Evolutionary conservation across 2,797 vertebrate species (phyloP), one percentile per base, ranked within the genome.

Genomic region (Mareca penelope): DNA sequence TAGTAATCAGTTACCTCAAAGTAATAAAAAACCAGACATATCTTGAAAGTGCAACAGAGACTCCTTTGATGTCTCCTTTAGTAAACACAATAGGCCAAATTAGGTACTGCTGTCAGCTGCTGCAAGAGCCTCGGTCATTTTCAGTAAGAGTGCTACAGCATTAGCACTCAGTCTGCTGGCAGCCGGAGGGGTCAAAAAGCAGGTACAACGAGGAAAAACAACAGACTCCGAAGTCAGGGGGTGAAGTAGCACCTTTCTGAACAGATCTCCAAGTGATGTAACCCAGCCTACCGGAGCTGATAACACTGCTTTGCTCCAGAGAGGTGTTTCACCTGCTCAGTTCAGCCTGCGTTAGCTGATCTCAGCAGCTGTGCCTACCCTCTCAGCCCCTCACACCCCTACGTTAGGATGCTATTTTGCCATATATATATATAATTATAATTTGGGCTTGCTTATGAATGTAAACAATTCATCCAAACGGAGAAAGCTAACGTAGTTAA

Each of bases 41-140:
- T 85, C 85, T 84, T 88, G 77, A 91, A 88, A 76, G 39, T 0
- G 1, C 63, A 86, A 79, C 67, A 83, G 60, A 78, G 33, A 69
- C 50, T 70, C n/a, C 67, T 94, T 84, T 90, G 76, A 83, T 76
- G 70, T 83, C 50, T 92, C 50, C 55, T 78, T 72, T 61, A 65
- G 85, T 86, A 91, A 96, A 83, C 69, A 93, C 77, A 94, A 69
- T 52, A 88, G 80, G 39, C 69, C 77, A 79, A 81, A 84, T 93
- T 26, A 91, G 76, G 21, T 75, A 29, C n/a, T 73, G 59, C 83
- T 89, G 84, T 72, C 88, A 90, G 81, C 59, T 81, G 35, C 67
- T 68, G 5, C 37, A 60, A 48, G 65, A 94, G 42, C 29, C 29
- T 69, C 40, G 53, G 82, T 81, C 59, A 53, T 84, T 94, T 89